A percentile compares a stretch with the other conserved stretches of the same genome.
Conservation (phyloP, 2,113 vertebrate species). For the Tiliqua scincoides region DNA sequence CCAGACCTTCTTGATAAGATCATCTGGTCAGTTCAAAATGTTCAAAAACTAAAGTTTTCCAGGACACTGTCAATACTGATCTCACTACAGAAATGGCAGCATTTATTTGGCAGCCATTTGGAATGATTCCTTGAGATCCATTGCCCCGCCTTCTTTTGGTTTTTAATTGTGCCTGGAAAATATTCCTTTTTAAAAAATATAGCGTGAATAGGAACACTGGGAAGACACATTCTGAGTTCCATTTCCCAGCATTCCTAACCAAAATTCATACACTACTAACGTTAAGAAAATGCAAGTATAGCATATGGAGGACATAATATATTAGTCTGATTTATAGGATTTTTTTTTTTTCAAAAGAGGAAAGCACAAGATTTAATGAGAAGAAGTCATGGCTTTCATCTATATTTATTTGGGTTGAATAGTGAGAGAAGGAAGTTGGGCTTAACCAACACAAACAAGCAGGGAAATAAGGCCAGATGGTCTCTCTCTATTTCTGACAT, state of each 20-base stretch:
- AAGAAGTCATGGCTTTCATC: conserved; percentile 1
- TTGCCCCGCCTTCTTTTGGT: too few species aligned
- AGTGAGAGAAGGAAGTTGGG: conserved; percentile 15
- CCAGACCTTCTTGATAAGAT: too few species aligned
- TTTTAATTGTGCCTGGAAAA: too few species aligned
- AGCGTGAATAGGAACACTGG: neutral
- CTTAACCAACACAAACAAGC: conserved; percentile 38
- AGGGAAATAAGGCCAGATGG: conserved; percentile 62
- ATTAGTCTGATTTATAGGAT: neutral
- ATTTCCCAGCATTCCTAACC: neutral
- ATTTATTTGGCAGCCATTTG: too few species aligned
- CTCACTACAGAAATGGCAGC: too few species aligned
- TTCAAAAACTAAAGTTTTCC: too few species aligned
- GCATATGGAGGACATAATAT: neutral
- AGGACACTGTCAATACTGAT: too few species aligned
- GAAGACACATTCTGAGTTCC: neutral
- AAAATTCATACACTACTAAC: neutral
- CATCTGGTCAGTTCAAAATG: too few species aligned
- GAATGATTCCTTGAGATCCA: too few species aligned
- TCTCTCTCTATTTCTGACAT: conserved; percentile 51
- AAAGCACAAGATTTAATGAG: neutral
- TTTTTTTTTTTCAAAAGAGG: conserved; percentile 35
- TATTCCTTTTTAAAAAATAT: too few species aligned
- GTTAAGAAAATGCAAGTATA: neutral
- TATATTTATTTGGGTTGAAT: conserved; percentile 6